Evolutionary conservation across 2,888 invertebrate species (phyloP), one percentile per base, ranked within the genome.

Genomic region (Sarcophaga subvicina): DNA sequence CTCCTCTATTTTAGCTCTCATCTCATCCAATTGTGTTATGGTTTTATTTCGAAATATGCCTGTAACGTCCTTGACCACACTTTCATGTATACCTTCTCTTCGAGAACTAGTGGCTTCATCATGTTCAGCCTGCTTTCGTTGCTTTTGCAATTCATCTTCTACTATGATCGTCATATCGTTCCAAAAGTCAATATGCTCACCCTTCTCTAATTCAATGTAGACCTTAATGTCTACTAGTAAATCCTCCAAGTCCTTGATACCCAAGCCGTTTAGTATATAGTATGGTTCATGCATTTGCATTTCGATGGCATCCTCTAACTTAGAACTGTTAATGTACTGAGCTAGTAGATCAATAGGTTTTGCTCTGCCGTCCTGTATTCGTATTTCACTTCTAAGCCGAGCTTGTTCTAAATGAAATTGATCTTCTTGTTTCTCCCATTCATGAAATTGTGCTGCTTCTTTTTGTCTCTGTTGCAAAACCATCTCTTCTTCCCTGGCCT

Each of bases 241-340:
- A 94, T 99, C 99, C 93, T 99, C 99, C 27, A 99, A 94, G 93
- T 99, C 99, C 89, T 96, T 96, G 8, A 97, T 95, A 20, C 97
- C 96, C 80, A 99, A 94, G 0, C 99, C 99, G 91, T 98, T 97
- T 1, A 99, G 95, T 92, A 98, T 98, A 0, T 97, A 97, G 92
- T 99, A 98, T 0, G 99, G 99, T 93, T 99, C 99, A 92, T 99
- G 98, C 98, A 99, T 98, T 94, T 99, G 98, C 98, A 99, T 98
- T 94, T 99, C 99, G 37, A 99, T 96, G 0, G 98, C 97, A 90
- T 98, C 97, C 76, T 97, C 97, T 88, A 96, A 95, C 90, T 97
- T 97, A 91, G 98, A 97, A 0, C 97, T 97, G 92, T 97, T 97
- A 81, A 99, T 98, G 91, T 99, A 99, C 94, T 99, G 98, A 0